Evolutionary conservation across 2,113 vertebrate genomes (phyloP).

Genomic region (Excalfactoria chinensis): DNA sequence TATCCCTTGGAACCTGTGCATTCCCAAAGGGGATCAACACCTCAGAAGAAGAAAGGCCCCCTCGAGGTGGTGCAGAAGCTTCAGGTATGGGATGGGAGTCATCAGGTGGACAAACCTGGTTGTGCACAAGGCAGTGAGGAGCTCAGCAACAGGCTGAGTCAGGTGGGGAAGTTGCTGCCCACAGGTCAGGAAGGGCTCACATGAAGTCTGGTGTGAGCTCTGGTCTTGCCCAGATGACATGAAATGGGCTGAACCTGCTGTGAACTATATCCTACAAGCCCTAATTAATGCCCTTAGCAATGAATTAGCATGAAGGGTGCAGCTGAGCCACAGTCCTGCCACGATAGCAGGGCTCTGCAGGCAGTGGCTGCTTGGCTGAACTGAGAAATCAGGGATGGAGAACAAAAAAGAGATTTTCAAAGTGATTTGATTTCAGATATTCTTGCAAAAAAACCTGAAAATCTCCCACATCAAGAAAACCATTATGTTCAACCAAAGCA

Average conservation of each 20-base stretch:
- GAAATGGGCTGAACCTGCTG: not conserved
- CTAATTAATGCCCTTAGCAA: not conserved
- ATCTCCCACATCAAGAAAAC: not conserved
- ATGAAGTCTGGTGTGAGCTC: not conserved
- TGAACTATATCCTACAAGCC: not conserved
- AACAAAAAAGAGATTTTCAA: not conserved
- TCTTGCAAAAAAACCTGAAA: not conserved
- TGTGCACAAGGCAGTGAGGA: not conserved
- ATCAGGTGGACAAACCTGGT: not conserved
- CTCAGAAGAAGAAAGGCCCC: not conserved
- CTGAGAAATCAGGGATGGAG: not conserved
- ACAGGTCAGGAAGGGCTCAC: not conserved
- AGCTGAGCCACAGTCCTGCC: slow-evolving; percentile 14
- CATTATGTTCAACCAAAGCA: not conserved
- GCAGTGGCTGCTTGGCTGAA: not conserved
- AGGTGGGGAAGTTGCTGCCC: not conserved
- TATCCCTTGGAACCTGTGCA: not conserved
- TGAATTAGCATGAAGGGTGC: not conserved
- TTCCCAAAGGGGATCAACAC: not conserved
- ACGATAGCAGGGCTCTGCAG: accelerated
- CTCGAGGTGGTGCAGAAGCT: accelerated
- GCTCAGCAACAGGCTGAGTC: not conserved
- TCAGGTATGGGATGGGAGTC: not conserved
- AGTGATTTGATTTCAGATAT: accelerated
- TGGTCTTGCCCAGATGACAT: not conserved